A percentile compares a stretch with the other conserved stretches of the same genome.
Conservation (phyloP, 2,113 vertebrate species). For the Empidonax alnorum region DNA sequence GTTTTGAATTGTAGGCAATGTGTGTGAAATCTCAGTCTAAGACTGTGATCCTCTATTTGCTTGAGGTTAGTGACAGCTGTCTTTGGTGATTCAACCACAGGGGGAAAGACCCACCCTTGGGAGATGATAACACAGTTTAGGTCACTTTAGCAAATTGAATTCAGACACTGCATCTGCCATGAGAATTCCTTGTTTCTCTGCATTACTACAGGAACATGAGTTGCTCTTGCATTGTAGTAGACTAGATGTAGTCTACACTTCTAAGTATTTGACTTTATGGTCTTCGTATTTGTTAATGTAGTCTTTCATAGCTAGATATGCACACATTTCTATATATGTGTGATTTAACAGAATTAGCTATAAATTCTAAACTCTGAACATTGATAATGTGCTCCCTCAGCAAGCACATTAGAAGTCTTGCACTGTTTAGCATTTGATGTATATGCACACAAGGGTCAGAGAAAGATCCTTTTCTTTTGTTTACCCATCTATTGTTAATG, state of each 20-base stretch:
- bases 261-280: not conserved
- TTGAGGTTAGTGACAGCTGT: not conserved
- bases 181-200: not conserved
- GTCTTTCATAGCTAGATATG: not conserved
- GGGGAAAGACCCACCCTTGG: not conserved
- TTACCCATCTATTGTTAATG: fast-evolving
- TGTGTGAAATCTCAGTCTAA: not conserved
- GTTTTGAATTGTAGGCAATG: not conserved
- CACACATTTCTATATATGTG: fast-evolving
- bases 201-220: not conserved
- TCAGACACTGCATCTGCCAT: not conserved
- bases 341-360: not conserved
- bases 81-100: not conserved
- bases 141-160: not conserved
- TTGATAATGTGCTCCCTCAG: not conserved
- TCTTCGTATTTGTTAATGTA: not conserved
- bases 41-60: not conserved
- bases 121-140: not conserved
- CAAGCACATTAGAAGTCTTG: not conserved
- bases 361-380: not conserved
- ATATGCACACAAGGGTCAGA: not conserved
- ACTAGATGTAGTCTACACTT: not conserved
- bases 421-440: not conserved
- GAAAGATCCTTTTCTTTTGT: not conserved
- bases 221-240: not conserved